These are phyloP conservation scores for Micromys minutus DNA, from an alignment of 2,113 vertebrate species.

Conservation along the genomic window DNA sequence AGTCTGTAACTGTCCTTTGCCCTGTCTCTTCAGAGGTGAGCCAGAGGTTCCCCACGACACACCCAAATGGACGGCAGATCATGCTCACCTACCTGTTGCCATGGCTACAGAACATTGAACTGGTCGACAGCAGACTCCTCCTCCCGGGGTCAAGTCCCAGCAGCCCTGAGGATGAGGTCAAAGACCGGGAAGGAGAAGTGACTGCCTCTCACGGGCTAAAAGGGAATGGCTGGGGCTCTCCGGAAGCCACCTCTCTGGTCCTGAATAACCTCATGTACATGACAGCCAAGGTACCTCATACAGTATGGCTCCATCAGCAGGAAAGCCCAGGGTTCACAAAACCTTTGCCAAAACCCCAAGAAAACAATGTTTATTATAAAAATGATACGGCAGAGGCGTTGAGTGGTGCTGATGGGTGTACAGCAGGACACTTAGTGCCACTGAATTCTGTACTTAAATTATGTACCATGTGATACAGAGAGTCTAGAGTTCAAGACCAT, in stretches of 20 bases:
- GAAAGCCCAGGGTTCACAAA: background rate
- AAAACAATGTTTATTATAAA: background rate
- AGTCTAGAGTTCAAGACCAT: background rate
- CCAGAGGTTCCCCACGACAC: constrained; percentile 96
- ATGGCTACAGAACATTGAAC: constrained; percentile 98
- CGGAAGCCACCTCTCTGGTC: constrained; percentile 96
- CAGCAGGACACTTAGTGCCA: background rate
- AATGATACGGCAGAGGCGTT: background rate
- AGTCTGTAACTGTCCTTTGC: background rate
- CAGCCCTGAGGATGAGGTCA: constrained; percentile 93
- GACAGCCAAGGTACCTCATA: constrained; percentile 94
- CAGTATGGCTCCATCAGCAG: rapidly evolving
- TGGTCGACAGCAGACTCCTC: constrained; percentile 95
- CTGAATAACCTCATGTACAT: constrained; percentile 99
- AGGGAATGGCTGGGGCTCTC: constrained; percentile 97
- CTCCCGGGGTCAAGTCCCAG: constrained; percentile 95
- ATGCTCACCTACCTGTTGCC: constrained; percentile 98
- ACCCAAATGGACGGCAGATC: constrained; percentile 96
- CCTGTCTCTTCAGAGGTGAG: constrained; percentile 91
- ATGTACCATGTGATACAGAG: background rate
- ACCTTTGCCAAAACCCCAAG: background rate
- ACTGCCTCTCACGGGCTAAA: constrained; percentile 88
- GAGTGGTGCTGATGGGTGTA: too few relatives aligned
- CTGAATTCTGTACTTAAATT: background rate
- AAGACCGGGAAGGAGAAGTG: constrained; percentile 87